A percentile compares a stretch with the other conserved stretches of the same genome.
Conservation (phyloP, 2,113 vertebrate genomes). For the Hiodon tergisus region DNA sequence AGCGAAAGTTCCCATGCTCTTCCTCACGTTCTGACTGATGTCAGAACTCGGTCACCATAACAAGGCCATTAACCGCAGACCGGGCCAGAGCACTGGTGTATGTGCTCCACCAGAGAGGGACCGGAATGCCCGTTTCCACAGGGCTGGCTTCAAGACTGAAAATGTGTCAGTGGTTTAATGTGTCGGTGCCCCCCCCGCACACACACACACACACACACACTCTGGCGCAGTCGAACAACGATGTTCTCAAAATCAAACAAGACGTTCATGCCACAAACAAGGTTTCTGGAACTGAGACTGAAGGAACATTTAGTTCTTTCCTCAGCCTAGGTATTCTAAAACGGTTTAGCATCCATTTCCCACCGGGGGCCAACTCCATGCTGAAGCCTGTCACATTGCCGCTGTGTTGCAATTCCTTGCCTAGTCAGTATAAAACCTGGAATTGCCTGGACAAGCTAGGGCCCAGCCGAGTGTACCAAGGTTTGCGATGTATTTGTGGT, state of each 20-base stretch:
- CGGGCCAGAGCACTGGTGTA: too few species aligned
- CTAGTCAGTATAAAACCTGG: background rate
- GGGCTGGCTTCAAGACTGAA: too few species aligned
- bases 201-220: background rate
- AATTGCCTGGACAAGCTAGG: background rate
- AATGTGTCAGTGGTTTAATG: too few species aligned
- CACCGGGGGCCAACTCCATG: background rate
- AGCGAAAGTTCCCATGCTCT: too few species aligned
- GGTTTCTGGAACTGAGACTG: background rate
- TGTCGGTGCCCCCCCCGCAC: too few species aligned
- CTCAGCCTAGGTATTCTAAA: background rate
- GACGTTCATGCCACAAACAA: background rate
- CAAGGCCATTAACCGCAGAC: background rate
- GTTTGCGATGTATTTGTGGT: too few species aligned
- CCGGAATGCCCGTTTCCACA: too few species aligned
- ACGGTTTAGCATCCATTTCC: background rate
- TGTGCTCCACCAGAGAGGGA: too few species aligned
- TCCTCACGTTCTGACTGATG: too few species aligned
- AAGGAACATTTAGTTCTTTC: background rate
- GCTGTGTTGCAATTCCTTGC: background rate
- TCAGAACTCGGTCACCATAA: background rate
- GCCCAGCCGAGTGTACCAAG: background rate
- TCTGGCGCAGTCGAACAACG: background rate
- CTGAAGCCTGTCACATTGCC: background rate
- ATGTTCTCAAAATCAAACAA: background rate